phyloP scores from a whole-genome alignment of 2,888 invertebrate genomes.

The Drosophila lacicola region DNA sequence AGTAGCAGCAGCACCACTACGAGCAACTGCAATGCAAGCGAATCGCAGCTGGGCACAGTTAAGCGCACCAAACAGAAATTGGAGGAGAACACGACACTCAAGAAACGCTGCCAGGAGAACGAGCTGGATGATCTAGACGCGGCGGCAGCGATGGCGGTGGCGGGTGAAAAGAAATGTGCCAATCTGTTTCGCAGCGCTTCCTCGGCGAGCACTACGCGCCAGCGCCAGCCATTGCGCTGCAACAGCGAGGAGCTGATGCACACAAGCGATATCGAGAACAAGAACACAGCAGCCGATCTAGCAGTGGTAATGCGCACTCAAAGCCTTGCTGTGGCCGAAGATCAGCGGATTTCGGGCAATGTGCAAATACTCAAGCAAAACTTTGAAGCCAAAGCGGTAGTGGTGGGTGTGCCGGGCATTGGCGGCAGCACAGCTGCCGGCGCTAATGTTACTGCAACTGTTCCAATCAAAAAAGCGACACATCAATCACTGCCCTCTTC shows the following conservation, averaged over 20 bases:
- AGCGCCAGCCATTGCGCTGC: conserved; percentile 82
- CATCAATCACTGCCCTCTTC: conserved; percentile 87
- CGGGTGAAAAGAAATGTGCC: conserved; percentile 61
- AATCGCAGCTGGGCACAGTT: conserved; percentile 87
- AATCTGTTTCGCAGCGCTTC: conserved; percentile 82
- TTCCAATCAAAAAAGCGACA: conserved; percentile 83
- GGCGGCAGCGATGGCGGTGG: conserved; percentile 4
- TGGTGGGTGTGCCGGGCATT: conserved; percentile 44
- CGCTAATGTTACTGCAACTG: conserved; percentile 11
- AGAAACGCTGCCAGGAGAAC: conserved; percentile 83
- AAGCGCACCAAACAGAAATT: conserved; percentile 89
- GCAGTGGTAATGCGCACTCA: conserved; percentile 72
- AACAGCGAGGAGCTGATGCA: conserved; percentile 85
- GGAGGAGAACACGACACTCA: conserved; percentile 86
- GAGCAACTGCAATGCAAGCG: conserved; percentile 56
- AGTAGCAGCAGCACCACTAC: conserved; percentile 70
- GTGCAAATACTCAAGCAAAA: conserved; percentile 94
- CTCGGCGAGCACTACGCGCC: conserved; percentile 80
- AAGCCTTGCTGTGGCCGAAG: conserved; percentile 68
- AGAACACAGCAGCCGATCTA: conserved; percentile 61
- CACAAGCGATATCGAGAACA: conserved; percentile 82
- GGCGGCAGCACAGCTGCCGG: conserved; percentile 16
- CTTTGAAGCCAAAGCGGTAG: conserved; percentile 91
- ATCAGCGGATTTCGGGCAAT: conserved; percentile 87
- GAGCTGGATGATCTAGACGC: conserved; percentile 46